These are phyloP conservation scores for Tetanocera ferruginea DNA, from an alignment of 2,888 invertebrate genomes.

Conservation along the genomic window DNA sequence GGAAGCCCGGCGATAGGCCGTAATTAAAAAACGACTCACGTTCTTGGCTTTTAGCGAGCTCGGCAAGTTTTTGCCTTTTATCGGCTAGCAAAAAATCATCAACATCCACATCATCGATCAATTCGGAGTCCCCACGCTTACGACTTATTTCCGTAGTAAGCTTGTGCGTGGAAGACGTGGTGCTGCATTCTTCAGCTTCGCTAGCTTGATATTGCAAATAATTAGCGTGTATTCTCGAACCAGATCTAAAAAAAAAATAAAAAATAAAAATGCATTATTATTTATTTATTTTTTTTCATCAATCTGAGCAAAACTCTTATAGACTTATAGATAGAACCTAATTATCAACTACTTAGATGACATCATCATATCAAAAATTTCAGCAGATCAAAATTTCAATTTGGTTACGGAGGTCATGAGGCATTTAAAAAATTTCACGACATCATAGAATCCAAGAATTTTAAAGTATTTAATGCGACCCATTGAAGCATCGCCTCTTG, in stretches of 20 bases:
- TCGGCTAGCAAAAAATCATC: conserved; percentile 68
- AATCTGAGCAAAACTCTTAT: too few species aligned
- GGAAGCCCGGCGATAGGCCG: conserved; percentile 65
- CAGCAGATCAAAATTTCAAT: too few species aligned
- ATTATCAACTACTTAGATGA: too few species aligned
- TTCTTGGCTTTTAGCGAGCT: conserved; percentile 61
- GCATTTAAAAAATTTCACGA: too few species aligned
- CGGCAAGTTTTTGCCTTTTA: conserved; percentile 59
- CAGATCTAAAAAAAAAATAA: conserved; percentile 62
- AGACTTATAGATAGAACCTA: too few species aligned
- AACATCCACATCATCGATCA: conserved; percentile 60
- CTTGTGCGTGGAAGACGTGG: neutral
- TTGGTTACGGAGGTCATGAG: too few species aligned
- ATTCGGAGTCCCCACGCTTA: conserved; percentile 66
- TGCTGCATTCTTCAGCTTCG: conserved; percentile 56
- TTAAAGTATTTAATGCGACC: too few species aligned
- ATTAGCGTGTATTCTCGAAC: conserved; percentile 67
- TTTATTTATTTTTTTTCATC: too few species aligned
- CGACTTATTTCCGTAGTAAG: conserved; percentile 44
- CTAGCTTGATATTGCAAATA: conserved; percentile 72
- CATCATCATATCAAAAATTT: too few species aligned
- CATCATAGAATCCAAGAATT: too few species aligned
- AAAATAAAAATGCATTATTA: too few species aligned
- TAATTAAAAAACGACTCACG: conserved; percentile 64
- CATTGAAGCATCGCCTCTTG: too few species aligned